Evolutionary conservation across 2,888 invertebrate genomes (phyloP), one percentile per base, ranked within the genome.

Genomic region (Watsonalla binaria): DNA sequence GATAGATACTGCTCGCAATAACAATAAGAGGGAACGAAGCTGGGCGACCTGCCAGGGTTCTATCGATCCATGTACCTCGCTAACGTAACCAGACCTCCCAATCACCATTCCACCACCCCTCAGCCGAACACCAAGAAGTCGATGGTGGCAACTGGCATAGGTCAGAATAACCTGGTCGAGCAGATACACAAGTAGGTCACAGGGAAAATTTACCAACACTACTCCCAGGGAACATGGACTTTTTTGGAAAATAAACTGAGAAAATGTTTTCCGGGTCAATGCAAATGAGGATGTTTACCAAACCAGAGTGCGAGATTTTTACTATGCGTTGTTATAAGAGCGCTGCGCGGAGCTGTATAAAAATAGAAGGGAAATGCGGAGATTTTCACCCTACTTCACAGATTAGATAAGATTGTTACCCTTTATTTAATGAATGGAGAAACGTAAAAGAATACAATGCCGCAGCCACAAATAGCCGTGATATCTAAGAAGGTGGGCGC

Each of bases 121-220:
- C 66, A 70, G 70, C 70, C 70, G 54, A 60, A 62, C 69, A 69
- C 62, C 63, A 66, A 62, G 66, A 65, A 63, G 65, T 61, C 66
- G 67, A 72, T 60, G 59, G 63, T 70, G 66, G 64, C 78, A 70
- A 71, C 62, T 65, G 72, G 57, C 75, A 84, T 55, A 75, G 84
- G 59, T 78, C 89, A 74, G 58, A 59, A 46, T 64, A 64, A 57
- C 67, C 70, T 86, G 86, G 89, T 69, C 68, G 66, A 69, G 70
- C 77, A 82, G 79, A 85, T 78, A 76, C 76, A 81, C 88, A 90
- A 90, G 86, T 90, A 90, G 90, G 90, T 90, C 90, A 90, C 79
- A 88, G 78, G 87, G 88, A 90, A 89, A 88, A 86, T 90, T 87
- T 87, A 89, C 88, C 88, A 90, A 89, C 84, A 88, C 86, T 86